phyloP scores from a whole-genome alignment of 2,888 invertebrate species.

The Dilophus febrilis region DNA sequence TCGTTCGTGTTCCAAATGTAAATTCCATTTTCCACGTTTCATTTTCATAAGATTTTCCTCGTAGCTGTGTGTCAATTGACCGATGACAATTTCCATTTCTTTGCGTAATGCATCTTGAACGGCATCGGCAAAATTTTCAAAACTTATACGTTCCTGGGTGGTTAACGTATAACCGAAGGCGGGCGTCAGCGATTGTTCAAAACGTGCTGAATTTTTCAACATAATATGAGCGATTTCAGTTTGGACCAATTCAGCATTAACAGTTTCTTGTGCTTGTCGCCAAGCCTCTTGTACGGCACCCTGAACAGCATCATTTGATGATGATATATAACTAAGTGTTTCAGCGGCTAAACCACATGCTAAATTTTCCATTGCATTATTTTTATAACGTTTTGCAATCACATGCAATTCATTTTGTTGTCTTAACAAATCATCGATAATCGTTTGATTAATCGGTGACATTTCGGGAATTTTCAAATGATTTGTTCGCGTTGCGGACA shows the following conservation, averaged over 20 bases:
- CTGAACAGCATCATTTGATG: conserved; percentile 38
- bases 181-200: conserved; percentile 41
- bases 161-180: conserved; percentile 42
- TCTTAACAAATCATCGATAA: conserved; percentile 27
- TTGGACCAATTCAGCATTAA: conserved; percentile 57
- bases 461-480: conserved; percentile 32
- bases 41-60: conserved; percentile 43
- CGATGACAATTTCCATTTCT: conserved; percentile 54
- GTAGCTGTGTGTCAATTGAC: conserved; percentile 48
- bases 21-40: conserved; percentile 32
- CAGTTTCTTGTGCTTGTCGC: conserved; percentile 56
- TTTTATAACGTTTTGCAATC: conserved; percentile 45
- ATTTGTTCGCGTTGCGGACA: conserved; percentile 18
- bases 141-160: conserved; percentile 47
- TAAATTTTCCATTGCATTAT: conserved; percentile 48
- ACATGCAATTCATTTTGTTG: conserved; percentile 44
- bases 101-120: conserved; percentile 52
- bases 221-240: conserved; percentile 61
- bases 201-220: conserved; percentile 48
- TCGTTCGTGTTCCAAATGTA: conserved; percentile 32
- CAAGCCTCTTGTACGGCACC: conserved; percentile 57
- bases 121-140: conserved; percentile 59
- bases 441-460: conserved; percentile 32
- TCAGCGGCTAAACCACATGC: conserved; percentile 53
- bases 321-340: conserved; percentile 41